These are phyloP conservation scores for Pavo muticus DNA, from an alignment of 2,113 vertebrate genomes.

Conservation along the genomic window DNA sequence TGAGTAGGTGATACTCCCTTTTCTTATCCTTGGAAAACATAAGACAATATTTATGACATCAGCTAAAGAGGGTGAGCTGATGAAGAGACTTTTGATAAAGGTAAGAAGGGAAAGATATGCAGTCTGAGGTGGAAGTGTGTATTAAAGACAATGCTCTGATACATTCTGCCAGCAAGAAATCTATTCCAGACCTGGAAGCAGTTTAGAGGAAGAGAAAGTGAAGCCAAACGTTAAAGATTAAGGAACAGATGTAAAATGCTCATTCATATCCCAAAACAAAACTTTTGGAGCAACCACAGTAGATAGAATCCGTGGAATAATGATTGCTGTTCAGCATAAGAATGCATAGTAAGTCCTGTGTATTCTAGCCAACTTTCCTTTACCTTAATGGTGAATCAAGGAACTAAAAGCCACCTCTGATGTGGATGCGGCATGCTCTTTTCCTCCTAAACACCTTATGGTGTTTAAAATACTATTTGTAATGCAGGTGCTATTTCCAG, in stretches of 20 bases:
- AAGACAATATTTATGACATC: not conserved
- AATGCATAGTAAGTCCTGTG: not conserved
- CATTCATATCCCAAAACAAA: not conserved
- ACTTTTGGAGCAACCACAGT: not conserved
- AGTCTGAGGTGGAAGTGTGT: not conserved
- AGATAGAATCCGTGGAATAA: not conserved
- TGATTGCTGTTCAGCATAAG: not conserved
- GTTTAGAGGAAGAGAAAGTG: not conserved
- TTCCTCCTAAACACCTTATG: not conserved
- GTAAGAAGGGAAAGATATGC: not conserved
- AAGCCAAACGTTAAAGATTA: not conserved
- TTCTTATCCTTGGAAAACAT: not conserved
- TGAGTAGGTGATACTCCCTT: not conserved
- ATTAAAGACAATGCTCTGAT: not conserved
- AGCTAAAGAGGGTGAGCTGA: not conserved
- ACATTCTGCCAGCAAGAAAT: not conserved
- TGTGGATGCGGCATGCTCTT: not conserved
- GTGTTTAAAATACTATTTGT: not conserved
- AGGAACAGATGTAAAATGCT: not conserved
- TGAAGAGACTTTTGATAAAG: not conserved
- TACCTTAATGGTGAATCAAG: not conserved
- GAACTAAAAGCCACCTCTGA: not conserved
- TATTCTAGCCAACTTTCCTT: not conserved
- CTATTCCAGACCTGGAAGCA: not conserved
- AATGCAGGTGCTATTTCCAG: not conserved